phyloP scores from a whole-genome alignment of 2,113 vertebrate genomes.

The Lophius piscatorius region DNA sequence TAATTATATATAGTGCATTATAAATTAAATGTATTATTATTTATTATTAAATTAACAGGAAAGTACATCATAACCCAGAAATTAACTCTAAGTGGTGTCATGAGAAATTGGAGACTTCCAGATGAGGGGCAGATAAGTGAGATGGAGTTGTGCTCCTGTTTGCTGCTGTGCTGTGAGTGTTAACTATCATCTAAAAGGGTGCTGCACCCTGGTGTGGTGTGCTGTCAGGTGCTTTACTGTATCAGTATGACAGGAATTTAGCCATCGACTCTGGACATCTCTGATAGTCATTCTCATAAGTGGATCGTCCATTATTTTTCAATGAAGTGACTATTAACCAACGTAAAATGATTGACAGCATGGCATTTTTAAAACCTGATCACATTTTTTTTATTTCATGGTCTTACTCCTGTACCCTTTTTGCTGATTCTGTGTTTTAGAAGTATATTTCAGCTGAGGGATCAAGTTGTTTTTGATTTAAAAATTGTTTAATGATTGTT shows the following conservation, averaged over 20 bases:
- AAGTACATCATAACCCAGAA: not conserved
- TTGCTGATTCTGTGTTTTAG: conserved; percentile 26
- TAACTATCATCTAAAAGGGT: not conserved
- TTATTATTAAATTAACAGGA: not conserved
- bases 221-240: conserved; percentile 9
- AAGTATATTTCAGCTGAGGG: conserved; percentile 8
- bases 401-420: not conserved
- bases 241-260: conserved; percentile 26
- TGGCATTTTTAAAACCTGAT: conserved; percentile 18
- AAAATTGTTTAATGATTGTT: no score
- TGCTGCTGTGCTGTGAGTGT: conserved; percentile 10
- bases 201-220: not conserved
- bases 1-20: no score
- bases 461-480: conserved; percentile 9
- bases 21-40: no score
- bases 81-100: not conserved
- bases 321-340: conserved; percentile 39
- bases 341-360: conserved; percentile 14
- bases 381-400: conserved; percentile 14
- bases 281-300: conserved; percentile 46
- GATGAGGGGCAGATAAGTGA: not conserved
- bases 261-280: conserved; percentile 35
- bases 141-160: conserved; percentile 8
- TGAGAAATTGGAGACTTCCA: not conserved
- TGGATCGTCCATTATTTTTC: conserved; percentile 32